These are phyloP conservation scores for Cosmia trapezina DNA, from an alignment of 2,888 invertebrate species.

Conservation along the genomic window DNA sequence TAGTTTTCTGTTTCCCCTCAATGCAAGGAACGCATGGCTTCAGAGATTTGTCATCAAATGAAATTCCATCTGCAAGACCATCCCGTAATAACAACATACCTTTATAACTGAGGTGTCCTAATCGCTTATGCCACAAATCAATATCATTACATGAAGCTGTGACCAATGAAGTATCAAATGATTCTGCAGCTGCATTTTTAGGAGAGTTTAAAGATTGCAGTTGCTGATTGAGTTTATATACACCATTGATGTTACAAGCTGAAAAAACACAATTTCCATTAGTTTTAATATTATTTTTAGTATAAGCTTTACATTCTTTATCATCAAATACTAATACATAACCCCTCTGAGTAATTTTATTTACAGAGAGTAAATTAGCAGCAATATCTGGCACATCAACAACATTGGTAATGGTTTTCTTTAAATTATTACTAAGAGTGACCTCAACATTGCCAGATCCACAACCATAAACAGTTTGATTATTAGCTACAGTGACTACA, in stretches of 20 bases:
- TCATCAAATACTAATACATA: constrained; percentile 1
- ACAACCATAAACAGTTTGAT: background rate
- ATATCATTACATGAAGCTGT: too few species aligned
- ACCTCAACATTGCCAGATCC: constrained; percentile 1
- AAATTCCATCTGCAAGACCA: constrained; percentile 1
- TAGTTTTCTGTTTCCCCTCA: constrained; percentile 3
- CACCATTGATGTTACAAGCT: constrained; percentile 1
- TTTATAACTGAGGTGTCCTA: constrained; percentile 8
- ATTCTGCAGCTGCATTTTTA: background rate
- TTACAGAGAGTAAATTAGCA: constrained; percentile 3
- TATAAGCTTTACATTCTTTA: constrained; percentile 1
- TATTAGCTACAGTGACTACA: too few species aligned
- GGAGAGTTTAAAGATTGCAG: background rate
- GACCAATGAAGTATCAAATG: too few species aligned
- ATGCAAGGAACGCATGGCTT: background rate
- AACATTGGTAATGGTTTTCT: background rate
- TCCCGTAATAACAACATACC: constrained; percentile 3
- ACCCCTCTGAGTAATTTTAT: constrained; percentile 1
- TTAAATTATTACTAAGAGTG: background rate
- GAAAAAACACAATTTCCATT: background rate
- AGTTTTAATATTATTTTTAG: constrained; percentile 1
- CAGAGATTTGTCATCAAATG: background rate
- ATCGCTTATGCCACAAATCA: background rate
- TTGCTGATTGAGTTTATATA: constrained; percentile 8
- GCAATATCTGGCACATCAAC: background rate